Base-by-base conservation (phyloP, 2,113 vertebrate genomes). In the Progne subis region DNA sequence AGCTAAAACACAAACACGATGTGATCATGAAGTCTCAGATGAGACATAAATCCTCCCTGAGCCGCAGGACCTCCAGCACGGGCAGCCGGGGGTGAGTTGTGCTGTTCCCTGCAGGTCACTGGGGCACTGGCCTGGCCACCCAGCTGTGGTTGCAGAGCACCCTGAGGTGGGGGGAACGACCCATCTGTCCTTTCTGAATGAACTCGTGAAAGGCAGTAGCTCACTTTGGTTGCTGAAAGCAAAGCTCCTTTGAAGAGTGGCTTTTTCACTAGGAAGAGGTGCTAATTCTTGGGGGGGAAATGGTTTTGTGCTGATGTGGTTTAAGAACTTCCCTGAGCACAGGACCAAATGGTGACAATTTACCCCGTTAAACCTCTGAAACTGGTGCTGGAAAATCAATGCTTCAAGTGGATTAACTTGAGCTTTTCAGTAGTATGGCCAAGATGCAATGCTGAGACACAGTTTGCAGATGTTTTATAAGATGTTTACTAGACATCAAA, bases 21-120 rank as follows among this genome's bases (percentile, higher is more conserved):
- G 99, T 98, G 60, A 99, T 99, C 97, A 99, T 99, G 99, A 99
- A 99, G 96, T 99, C 99, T 6, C 99, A 99, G 97, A 98, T 99
- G 98, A 99, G 99, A 96, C 99, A 99, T 95, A 99, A 99, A 95
- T 99, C 99, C 6, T 99, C 99, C 17, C 97, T 99, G 97, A 99
- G 99, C 82, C 97, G 99, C 78, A 98, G 99, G 77, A 99, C 99
- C 1, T 99, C 99, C 92, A 99, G 99, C 21, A 98, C 99, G 0
- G 99, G 99, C 92, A 99, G 99, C 80, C 98, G 99, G 41, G 99
- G 99, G 99, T 99, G 87, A 97, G 99, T 98, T 49, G 63, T 1
- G 1, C 31, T 69, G 50, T 14, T 56, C 53, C 67, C 41, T 24
- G 28, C 25, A 21, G 55, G 29, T 12, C 86, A 24, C 59, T 11